Evolutionary conservation across 2,888 invertebrate species (phyloP), one percentile per base, ranked within the genome.

Genomic region (Leucophenga maculata): DNA sequence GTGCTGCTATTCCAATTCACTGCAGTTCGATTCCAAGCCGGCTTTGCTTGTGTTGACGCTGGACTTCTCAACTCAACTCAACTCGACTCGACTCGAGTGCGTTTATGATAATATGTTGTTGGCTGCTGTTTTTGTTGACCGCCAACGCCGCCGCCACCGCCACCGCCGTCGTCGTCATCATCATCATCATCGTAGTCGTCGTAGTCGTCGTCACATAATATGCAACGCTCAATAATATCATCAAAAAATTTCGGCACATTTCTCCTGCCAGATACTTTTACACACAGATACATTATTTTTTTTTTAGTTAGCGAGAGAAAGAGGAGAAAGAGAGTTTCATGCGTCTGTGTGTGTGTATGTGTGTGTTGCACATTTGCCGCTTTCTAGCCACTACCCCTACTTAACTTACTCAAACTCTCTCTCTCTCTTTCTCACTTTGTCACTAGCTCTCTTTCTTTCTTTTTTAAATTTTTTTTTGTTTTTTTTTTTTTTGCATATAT

Each of bases 361-460:
- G 50, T 16, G 8, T 50, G 16, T 50, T 50, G 50, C 39, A 39
- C 39, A 39, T 39, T 50, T 50, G 50, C 6, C 18, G 50, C 50
- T 50, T 50, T n/a, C 50, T 50, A 18, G n/a, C 13, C 44, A 74
- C 80, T 79, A 79, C 78, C 78, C 81, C 79, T 80, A 79, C 78
- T 80, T 77, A 78, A 69, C 69, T 80, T 8, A 77, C 82, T 76
- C 80, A 80, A 72, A 72, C 80, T 77, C 69, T 62, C 65, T 74
- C 73, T 70, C 16, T 8, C 44, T 66, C 48, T 39, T 26, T 8
- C 59, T 69, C 54, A 4, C 3, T 26, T 4, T 4, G 2, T 26
- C 26, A 20, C 68, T 20, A 32, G 64, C 46, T 64, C 50, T 18
- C 18, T 16, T 39, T 55, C 6, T 22, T 14, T 55, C 6, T 22